Conservation (phyloP, 2,888 invertebrate species). For the Asteroscopus sphinx region DNA sequence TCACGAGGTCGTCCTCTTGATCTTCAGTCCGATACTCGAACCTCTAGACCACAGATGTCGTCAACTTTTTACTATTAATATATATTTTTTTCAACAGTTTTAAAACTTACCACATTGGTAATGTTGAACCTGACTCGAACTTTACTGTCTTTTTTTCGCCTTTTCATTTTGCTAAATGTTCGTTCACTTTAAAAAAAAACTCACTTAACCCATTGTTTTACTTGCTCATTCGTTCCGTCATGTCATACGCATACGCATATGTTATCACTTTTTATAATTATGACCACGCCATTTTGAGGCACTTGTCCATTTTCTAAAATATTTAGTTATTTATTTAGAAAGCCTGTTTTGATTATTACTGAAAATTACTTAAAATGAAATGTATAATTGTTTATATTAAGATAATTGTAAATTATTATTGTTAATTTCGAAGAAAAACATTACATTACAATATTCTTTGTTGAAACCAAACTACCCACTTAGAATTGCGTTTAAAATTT, state of each 20-base stretch:
- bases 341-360: neutral
- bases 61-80: no score
- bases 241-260: no score
- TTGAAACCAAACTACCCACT: neutral
- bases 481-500: no score
- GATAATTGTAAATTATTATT: neutral
- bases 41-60: no score
- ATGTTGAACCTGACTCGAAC: conserved; percentile 80
- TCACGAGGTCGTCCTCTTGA: no score
- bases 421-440: no score
- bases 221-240: conserved; percentile 21
- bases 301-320: conserved; percentile 6
- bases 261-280: conserved; percentile 4
- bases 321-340: neutral
- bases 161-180: conserved; percentile 72
- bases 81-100: neutral
- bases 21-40: no score
- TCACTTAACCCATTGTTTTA: conserved; percentile 47
- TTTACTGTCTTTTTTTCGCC: conserved; percentile 75
- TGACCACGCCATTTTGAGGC: neutral
- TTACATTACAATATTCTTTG: conserved; percentile 3
- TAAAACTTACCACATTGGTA: conserved; percentile 72
- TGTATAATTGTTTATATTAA: neutral
- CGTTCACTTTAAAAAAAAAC: conserved; percentile 28
- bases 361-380: neutral